Base-by-base conservation (phyloP, 2,888 invertebrate genomes). In the Crossocerus cetratus region DNA sequence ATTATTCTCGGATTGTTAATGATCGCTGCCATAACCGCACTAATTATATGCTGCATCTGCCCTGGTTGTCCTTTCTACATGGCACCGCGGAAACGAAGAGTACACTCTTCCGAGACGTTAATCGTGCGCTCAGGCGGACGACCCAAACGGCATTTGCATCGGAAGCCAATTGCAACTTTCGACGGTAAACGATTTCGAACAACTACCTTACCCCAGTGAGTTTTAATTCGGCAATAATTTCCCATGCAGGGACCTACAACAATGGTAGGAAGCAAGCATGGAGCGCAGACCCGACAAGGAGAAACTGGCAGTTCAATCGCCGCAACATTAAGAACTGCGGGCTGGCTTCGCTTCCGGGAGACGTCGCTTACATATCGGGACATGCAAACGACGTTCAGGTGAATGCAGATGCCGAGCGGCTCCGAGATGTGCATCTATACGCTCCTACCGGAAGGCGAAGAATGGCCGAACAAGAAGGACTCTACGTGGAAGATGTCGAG, bases 41-140 rank as follows among this genome's bases (percentile, higher is more conserved):
- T 96, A 60, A 93, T 97, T 75, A 92, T 96, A 72, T 97, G 97
- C 90, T 96, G 96, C 86, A 94, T 96, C 77, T 96, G 96, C 87
- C 95, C 95, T 82, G 95, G 95, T 84, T 96, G 96, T 86, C 96
- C 96, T n/a, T 92, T 96, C 63, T 96, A 95, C 84, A 94, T 94
- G 91, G 94, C 94, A 64, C 93, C 94, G 63, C 94, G 95, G 43
- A 90, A 90, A 69, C 83, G 89, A 65, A 82, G 90, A 23, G 84
- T 90, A 1, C 88, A 90, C 70, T 90, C 90, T 0, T 88, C 89
- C 0, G 90, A 90, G 75, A 89, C 87, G 1, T 74, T 90, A 0
- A 77, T 90, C 2, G 77, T 84, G 23, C 84, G 84, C 32, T 75
- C 86, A 0, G 86, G 90, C 60, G 87, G 86, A 5, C 82, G 87